These are phyloP conservation scores for Naso thynnoides DNA, from an alignment of 2,797 vertebrate species.

Conservation along the genomic window DNA sequence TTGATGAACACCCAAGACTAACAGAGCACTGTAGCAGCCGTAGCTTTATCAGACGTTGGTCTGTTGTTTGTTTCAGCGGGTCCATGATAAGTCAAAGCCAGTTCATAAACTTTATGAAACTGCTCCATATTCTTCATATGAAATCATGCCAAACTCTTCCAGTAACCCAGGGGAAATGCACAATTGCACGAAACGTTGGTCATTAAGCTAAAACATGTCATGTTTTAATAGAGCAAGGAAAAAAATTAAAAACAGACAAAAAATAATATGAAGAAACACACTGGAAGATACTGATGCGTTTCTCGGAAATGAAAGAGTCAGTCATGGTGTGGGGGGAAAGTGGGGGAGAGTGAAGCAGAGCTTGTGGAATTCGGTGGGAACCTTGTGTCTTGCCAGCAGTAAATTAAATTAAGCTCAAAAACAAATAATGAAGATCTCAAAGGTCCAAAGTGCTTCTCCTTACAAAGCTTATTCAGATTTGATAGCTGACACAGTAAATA, in stretches of 20 bases:
- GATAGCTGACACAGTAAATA: constrained; percentile 31
- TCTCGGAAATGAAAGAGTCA: constrained; percentile 34
- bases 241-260: background rate
- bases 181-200: constrained; percentile 33
- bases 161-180: constrained; percentile 14
- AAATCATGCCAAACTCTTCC: constrained; percentile 49
- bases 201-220: constrained; percentile 4
- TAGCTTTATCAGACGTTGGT: constrained; percentile 46
- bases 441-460: constrained; percentile 39
- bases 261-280: background rate
- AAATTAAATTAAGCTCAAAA: constrained; percentile 75
- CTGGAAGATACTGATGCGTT: constrained; percentile 1
- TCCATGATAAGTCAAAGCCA: constrained; percentile 53
- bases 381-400: constrained; percentile 69
- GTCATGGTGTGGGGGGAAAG: constrained; percentile 4
- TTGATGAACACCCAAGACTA: constrained; percentile 58
- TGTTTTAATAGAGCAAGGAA: constrained; percentile 22
- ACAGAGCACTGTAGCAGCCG: constrained; percentile 38
- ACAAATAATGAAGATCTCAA: constrained; percentile 63
- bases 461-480: constrained; percentile 39
- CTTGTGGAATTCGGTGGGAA: constrained; percentile 80
- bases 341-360: constrained; percentile 27
- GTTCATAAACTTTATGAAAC: constrained; percentile 60
- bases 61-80: constrained; percentile 60
- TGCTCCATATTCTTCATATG: constrained; percentile 51